A percentile compares a stretch with the other conserved stretches of the same genome.
Conservation (phyloP, 2,888 invertebrate species). For the Myathropa florea region DNA sequence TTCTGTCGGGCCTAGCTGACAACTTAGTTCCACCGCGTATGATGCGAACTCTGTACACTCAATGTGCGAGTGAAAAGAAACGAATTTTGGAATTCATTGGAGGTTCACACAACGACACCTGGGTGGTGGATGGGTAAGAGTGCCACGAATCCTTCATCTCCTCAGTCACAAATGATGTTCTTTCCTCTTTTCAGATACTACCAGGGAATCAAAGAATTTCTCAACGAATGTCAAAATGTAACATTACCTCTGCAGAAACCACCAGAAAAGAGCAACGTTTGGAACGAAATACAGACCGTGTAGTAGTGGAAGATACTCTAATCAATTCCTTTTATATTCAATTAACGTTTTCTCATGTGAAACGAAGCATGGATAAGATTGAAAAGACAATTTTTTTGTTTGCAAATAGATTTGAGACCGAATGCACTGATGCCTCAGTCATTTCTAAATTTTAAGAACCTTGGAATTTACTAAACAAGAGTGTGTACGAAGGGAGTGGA, state of each 20-base stretch:
- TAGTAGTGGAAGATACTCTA: conserved; percentile 46
- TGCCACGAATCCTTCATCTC: background rate
- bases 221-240: conserved; percentile 77
- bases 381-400: background rate
- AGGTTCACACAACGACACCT: conserved; percentile 97
- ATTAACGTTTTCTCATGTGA: background rate
- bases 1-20: conserved; percentile 94
- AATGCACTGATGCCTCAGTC: background rate
- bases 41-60: conserved; percentile 90
- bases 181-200: conserved; percentile 76
- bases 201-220: conserved; percentile 77
- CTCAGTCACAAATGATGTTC: no score
- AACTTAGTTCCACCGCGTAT: conserved; percentile 93
- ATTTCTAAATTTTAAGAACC: background rate
- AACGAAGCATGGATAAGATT: background rate
- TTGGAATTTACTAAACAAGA: background rate
- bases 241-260: conserved; percentile 78
- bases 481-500: background rate
- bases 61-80: conserved; percentile 89
- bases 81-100: conserved; percentile 88
- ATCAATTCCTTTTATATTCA: background rate
- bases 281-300: conserved; percentile 79
- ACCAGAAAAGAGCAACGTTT: conserved; percentile 79
- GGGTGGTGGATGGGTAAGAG: conserved; percentile 92
- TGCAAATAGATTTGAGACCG: background rate